These are phyloP conservation scores for Apantesis nais DNA, from an alignment of 2,888 invertebrate species.

Conservation along the genomic window DNA sequence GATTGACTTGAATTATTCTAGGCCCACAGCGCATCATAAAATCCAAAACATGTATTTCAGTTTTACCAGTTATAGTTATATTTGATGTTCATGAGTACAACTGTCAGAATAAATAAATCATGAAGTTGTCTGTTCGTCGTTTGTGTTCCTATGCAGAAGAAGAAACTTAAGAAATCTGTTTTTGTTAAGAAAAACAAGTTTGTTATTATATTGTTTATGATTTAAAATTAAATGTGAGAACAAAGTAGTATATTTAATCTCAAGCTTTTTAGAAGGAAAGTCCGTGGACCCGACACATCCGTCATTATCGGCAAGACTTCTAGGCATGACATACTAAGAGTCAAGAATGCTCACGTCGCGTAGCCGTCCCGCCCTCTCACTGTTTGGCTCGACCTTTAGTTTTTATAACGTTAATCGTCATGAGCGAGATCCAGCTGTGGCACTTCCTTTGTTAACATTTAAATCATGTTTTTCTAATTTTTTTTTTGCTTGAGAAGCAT, in stretches of 20 bases:
- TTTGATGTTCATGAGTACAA: not conserved
- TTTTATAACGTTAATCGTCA: constrained; percentile 42
- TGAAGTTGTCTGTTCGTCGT: not conserved
- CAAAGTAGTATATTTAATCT: not conserved
- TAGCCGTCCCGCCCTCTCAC: not conserved
- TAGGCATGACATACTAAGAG: not conserved
- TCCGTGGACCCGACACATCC: not conserved
- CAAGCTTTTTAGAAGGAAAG: not conserved
- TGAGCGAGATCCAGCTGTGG: constrained; percentile 34
- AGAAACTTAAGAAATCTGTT: not conserved
- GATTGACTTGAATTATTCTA: not conserved
- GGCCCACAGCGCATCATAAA: too few species aligned
- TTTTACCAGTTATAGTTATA: not conserved
- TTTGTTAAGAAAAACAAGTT: too few species aligned
- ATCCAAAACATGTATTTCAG: not conserved
- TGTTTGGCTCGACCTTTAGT: constrained; percentile 16
- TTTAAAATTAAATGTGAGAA: too few species aligned
- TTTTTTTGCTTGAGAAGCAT: constrained; percentile 22
- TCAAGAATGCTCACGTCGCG: not conserved
- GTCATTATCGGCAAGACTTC: not conserved
- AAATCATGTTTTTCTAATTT: constrained; percentile 8
- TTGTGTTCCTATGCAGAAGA: not conserved
- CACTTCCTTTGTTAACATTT: constrained; percentile 17
- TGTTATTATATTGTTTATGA: too few species aligned
- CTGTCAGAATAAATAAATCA: not conserved